Percentiles rank a stretch among this genome's conserved stretches.
These are phyloP conservation scores for Drosophila percnosoma DNA, from an alignment of 2,888 invertebrate genomes.

Conservation along the genomic window DNA sequence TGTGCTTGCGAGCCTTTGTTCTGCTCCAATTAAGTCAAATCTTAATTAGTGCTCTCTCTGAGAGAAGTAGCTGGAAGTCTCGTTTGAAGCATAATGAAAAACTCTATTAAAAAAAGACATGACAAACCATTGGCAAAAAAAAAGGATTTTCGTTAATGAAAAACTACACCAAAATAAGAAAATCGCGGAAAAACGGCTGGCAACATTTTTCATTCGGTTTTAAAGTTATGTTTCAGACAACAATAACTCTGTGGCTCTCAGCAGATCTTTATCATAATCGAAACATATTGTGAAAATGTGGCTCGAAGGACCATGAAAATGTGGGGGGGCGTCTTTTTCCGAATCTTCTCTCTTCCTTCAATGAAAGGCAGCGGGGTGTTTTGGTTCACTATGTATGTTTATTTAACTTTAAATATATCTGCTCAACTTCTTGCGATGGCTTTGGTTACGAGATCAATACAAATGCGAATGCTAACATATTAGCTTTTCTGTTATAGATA, in stretches of 20 bases:
- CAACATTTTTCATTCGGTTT: neutral
- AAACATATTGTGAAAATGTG: no score
- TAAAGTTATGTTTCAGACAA: neutral
- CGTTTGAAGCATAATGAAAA: neutral
- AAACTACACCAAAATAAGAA: neutral
- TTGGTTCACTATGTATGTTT: no score
- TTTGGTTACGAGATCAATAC: no score
- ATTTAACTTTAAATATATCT: no score
- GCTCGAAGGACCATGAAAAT: no score
- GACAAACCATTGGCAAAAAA: neutral
- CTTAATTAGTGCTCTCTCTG: slow-evolving; percentile 8
- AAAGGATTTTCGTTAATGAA: neutral
- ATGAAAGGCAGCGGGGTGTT: no score
- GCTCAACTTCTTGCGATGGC: no score
- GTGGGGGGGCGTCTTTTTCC: no score
- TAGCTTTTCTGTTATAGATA: no score
- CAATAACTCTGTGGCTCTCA: neutral
- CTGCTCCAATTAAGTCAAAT: slow-evolving; percentile 5
- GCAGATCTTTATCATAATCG: neutral
- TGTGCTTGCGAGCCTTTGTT: neutral
- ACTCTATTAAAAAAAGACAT: neutral
- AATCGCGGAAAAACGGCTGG: no score
- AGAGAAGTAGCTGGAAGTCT: neutral
- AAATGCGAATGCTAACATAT: no score
- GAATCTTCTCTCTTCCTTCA: no score